A percentile compares a stretch with the other conserved stretches of the same genome.
Evolutionary conservation across 2,113 vertebrate species (phyloP).

Genomic region (Phaethornis superciliosus): DNA sequence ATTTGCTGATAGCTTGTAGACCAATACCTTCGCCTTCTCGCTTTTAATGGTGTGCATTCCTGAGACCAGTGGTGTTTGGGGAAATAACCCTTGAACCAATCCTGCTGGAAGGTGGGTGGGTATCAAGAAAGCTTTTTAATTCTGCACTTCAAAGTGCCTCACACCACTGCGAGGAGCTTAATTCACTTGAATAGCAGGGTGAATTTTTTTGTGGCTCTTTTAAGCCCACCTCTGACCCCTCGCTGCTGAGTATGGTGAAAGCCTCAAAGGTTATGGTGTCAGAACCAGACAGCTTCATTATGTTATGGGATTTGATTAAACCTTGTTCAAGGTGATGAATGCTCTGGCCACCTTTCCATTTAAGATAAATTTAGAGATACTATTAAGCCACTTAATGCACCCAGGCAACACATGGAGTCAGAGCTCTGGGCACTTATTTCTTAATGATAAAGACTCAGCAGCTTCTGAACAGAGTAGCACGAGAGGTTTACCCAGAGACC

Average conservation of each 20-base stretch:
- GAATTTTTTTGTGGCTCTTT: background rate
- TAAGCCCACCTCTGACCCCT: background rate
- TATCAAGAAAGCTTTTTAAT: background rate
- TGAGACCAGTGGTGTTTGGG: no score
- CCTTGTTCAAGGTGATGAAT: background rate
- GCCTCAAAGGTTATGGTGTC: background rate
- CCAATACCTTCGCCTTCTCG: background rate
- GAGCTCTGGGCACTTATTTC: background rate
- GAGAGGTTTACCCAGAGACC: background rate
- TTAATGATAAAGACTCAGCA: background rate
- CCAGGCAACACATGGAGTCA: background rate
- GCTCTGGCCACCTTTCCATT: background rate
- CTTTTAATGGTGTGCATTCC: background rate
- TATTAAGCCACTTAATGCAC: background rate
- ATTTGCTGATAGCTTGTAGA: background rate
- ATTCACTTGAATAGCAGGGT: fast-evolving
- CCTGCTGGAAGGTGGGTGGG: background rate
- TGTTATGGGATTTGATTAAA: background rate
- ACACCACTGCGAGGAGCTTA: fast-evolving
- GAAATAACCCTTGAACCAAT: background rate
- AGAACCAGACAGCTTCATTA: background rate
- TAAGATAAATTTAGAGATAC: background rate
- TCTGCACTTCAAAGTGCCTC: background rate
- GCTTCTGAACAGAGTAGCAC: background rate
- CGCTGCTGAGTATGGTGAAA: fast-evolving